Conservation (phyloP, 2,113 vertebrate species). For the Cyrtonyx montezumae region DNA sequence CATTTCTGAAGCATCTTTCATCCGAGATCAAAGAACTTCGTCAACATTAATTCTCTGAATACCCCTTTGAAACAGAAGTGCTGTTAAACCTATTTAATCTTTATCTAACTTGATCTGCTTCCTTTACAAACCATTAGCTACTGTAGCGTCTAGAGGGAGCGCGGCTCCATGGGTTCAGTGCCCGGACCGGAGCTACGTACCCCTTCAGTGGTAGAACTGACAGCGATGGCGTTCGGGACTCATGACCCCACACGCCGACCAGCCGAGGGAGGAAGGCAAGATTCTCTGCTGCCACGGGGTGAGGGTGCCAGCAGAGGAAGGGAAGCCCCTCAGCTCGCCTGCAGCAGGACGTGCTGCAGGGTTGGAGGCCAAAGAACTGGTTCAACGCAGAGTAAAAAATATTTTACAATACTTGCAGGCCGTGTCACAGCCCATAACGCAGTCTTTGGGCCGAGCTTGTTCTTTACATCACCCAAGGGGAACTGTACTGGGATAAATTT, state of each 20-base stretch:
- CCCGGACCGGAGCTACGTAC: slow-evolving; percentile 18
- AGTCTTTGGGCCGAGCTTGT: background rate
- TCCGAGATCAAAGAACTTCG: slow-evolving; percentile 58
- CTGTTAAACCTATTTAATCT: slow-evolving; percentile 44
- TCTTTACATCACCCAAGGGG: slow-evolving; percentile 36
- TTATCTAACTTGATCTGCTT: slow-evolving; percentile 41
- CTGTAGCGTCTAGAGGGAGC: background rate
- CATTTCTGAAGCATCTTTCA: slow-evolving; percentile 71
- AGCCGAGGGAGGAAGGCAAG: background rate
- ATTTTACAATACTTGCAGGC: slow-evolving; percentile 21
- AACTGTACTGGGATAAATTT: background rate
- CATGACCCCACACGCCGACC: background rate
- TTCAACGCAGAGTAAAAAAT: background rate
- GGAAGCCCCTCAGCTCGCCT: background rate
- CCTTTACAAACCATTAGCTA: slow-evolving; percentile 26
- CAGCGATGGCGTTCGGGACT: background rate
- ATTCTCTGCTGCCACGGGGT: background rate
- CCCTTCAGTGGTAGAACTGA: background rate
- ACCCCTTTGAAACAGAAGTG: slow-evolving; percentile 43
- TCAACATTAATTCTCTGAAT: slow-evolving; percentile 48
- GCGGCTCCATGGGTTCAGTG: background rate
- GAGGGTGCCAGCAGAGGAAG: background rate
- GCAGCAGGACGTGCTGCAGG: background rate
- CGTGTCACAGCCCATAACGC: background rate
- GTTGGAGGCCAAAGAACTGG: background rate